A percentile compares a stretch with the other conserved stretches of the same genome.
Conservation (phyloP, 2,113 vertebrate genomes). For the Opisthocomus hoazin region DNA sequence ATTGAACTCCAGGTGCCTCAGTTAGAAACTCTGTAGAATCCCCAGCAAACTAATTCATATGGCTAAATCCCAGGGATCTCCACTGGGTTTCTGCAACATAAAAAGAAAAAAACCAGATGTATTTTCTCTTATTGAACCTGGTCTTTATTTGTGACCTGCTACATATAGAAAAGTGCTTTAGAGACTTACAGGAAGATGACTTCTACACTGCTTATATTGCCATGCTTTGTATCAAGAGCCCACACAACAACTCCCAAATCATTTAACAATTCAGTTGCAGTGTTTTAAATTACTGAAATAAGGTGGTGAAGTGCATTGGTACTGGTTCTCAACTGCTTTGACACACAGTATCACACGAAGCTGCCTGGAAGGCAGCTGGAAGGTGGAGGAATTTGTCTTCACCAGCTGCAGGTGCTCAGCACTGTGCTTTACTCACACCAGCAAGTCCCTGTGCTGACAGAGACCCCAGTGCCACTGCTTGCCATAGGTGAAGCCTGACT, state of each 20-base stretch:
- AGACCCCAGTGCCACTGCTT: neutral
- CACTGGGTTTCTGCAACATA: neutral
- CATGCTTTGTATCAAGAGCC: neutral
- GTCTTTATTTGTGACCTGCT: neutral
- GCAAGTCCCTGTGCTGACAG: neutral
- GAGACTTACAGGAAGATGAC: neutral
- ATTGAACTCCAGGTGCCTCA: neutral
- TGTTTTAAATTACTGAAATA: neutral
- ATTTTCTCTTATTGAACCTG: neutral
- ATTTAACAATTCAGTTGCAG: neutral
- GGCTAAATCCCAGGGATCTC: neutral
- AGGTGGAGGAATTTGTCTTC: neutral
- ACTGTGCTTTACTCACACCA: neutral
- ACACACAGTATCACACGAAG: neutral
- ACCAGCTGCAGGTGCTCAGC: neutral
- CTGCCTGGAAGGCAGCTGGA: neutral
- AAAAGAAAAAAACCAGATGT: neutral
- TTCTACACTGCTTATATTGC: neutral
- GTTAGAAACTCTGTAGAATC: neutral
- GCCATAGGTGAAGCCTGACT: neutral
- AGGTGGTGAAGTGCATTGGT: neutral
- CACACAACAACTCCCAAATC: neutral
- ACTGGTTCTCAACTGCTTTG: neutral
- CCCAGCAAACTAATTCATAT: neutral
- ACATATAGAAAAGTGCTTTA: neutral